Base-by-base conservation (phyloP, 2,888 invertebrate species). In the Pseudanteris insignis region DNA sequence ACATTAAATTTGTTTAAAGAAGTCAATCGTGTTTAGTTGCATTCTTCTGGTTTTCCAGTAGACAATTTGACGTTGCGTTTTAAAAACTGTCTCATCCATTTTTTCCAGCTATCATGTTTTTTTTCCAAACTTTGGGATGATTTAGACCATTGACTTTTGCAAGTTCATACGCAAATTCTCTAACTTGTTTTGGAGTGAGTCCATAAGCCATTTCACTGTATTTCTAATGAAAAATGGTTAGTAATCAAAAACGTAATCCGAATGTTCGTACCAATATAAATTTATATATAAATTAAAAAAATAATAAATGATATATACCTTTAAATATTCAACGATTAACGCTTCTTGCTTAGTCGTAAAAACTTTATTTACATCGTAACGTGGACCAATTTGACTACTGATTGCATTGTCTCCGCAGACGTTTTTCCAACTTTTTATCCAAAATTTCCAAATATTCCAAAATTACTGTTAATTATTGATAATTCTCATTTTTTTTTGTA, bases 1-100 rank as follows among this genome's bases (percentile, higher is more conserved):
- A 44, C 44, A 44, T 58, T 44, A 28, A 21, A 33, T 11, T 51
- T 46, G 28, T 58, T 58, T 10, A 58, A 51, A 1, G 51, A 51
- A 8, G 58, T 51, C 9, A 58, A 33, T 21, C 46, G 9, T 14
- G 58, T 38, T 2, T 51, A 11, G 11, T 46, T 58, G 21, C 58
- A 58, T 24, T 38, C 46, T 24, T 58, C 44, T 10, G 51, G 58
- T 43, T 58, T 58, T 9, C 44, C 18, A 26, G 48, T 41, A 10
- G 34, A 33, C 10, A 55, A 15, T 15, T 32, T 46, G 8, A 34
- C 25, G 8, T 54, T 25, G 9, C 46, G 37, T 54, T 38, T 54
- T 4, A 51, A 51, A 41, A 54, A 54, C 5, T n/a, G 0, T 25
- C 26, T 21, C 26, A 54, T 30, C 54, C 54, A 54, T 26, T 54